These are phyloP conservation scores for Sabatieria punctata DNA, from an alignment of 2,888 invertebrate genomes.

Conservation along the genomic window DNA sequence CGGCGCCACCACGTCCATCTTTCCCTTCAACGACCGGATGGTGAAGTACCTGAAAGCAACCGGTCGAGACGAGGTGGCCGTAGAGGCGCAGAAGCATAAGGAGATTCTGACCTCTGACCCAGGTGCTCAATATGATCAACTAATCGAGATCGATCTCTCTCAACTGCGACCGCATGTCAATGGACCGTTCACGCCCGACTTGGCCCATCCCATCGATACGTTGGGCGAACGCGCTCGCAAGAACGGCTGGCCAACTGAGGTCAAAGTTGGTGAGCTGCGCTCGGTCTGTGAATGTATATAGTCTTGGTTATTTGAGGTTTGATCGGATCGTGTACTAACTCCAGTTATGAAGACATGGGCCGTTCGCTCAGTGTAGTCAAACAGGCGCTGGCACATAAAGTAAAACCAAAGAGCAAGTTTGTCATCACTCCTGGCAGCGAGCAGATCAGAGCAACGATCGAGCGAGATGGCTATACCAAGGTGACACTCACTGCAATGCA, in stretches of 20 bases:
- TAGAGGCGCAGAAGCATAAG: slow-evolving; percentile 52
- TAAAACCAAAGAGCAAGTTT: slow-evolving; percentile 84
- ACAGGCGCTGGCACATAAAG: slow-evolving; percentile 69
- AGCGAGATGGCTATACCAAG: slow-evolving; percentile 58
- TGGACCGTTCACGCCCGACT: slow-evolving; percentile 97
- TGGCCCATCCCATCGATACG: slow-evolving; percentile 84
- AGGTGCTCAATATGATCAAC: slow-evolving; percentile 54
- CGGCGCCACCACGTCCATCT: slow-evolving; percentile 91
- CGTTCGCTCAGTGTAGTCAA: slow-evolving; percentile 87
- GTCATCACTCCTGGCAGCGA: slow-evolving; percentile 98
- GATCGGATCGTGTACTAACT: slow-evolving; percentile 98
- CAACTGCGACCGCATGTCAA: slow-evolving; percentile 88
- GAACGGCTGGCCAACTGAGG: slow-evolving; percentile 81
- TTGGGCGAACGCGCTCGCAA: slow-evolving; percentile 69
- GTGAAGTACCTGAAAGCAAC: slow-evolving; percentile 76
- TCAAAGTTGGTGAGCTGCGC: slow-evolving; percentile 56
- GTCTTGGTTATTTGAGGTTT: slow-evolving; percentile 45
- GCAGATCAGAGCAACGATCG: slow-evolving; percentile 94
- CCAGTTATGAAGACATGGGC: slow-evolving; percentile 98
- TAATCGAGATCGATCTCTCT: slow-evolving; percentile 73
- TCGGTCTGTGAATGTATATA: background rate
- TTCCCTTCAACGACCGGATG: slow-evolving; percentile 93
- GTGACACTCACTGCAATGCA: too few relatives aligned
- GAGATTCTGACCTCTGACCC: slow-evolving; percentile 39
- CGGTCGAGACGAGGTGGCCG: slow-evolving; percentile 34